Conservation (phyloP, 2,113 vertebrate species). For the Zootoca vivipara region DNA sequence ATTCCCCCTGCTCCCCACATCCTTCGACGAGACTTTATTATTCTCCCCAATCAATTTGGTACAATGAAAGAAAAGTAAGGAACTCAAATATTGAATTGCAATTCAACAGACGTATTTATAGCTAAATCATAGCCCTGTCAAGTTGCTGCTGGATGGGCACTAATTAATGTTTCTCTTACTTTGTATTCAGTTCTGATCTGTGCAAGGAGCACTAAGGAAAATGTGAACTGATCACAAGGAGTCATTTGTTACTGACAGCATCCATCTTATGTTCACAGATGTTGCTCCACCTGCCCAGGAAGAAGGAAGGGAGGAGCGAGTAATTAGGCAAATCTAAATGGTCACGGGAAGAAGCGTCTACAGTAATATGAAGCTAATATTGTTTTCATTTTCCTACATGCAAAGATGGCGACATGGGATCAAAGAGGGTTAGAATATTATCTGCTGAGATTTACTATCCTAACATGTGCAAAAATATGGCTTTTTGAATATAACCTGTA, state of each 20-base stretch:
- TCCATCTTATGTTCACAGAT: slow-evolving; percentile 23
- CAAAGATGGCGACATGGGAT: neutral
- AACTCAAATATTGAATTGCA: slow-evolving; percentile 76
- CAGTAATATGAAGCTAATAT: slow-evolving; percentile 60
- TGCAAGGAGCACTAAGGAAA: slow-evolving; percentile 49
- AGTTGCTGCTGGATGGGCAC: slow-evolving; percentile 66
- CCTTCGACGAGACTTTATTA: slow-evolving; percentile 9
- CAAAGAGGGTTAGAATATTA: slow-evolving; percentile 44
- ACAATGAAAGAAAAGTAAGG: slow-evolving; percentile 64
- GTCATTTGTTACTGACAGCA: slow-evolving; percentile 66
- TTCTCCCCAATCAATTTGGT: slow-evolving; percentile 55
- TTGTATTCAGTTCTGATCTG: slow-evolving; percentile 61
- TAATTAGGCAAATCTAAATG: slow-evolving; percentile 67
- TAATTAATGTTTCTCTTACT: slow-evolving; percentile 76
- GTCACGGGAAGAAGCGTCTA: slow-evolving; percentile 63
- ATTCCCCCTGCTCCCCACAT: neutral
- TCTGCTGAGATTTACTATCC: slow-evolving; percentile 23
- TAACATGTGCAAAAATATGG: rapidly evolving
- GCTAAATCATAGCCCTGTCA: slow-evolving; percentile 77
- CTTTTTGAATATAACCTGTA: slow-evolving; percentile 35
- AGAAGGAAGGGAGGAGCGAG: slow-evolving; percentile 45
- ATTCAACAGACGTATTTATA: slow-evolving; percentile 75
- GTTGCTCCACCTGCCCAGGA: slow-evolving; percentile 15
- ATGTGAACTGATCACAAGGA: slow-evolving; percentile 64
- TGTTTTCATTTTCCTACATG: slow-evolving; percentile 57